Evolutionary conservation across 2,888 invertebrate genomes (phyloP).

Genomic region (Lacanobia wlatinum): DNA sequence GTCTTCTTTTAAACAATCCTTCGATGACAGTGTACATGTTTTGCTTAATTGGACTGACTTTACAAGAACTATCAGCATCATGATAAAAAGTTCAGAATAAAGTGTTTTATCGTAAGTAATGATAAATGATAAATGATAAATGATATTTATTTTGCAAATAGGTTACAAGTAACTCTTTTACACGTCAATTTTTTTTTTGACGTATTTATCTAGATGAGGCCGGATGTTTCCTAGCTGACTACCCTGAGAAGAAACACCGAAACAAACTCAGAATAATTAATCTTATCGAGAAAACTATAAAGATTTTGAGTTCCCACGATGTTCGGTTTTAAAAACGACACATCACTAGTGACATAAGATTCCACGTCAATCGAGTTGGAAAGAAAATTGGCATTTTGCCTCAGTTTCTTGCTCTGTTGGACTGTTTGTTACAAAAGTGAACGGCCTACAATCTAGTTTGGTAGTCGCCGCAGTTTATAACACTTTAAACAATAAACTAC

Average conservation of each 20-base stretch:
- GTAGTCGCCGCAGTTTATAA: conserved; percentile 74
- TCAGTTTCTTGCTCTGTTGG: conserved; percentile 79
- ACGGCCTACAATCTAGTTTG: conserved; percentile 80
- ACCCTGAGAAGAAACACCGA: no score
- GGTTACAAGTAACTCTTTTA: no score
- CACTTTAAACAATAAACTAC: conserved; percentile 69
- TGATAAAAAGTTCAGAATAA: background rate
- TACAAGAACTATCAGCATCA: background rate
- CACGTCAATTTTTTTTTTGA: no score
- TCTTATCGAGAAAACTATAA: background rate
- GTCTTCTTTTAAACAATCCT: no score
- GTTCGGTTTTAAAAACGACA: conserved; percentile 56
- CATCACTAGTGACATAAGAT: conserved; percentile 85
- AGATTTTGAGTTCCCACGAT: conserved; percentile 3
- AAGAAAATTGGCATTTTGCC: conserved; percentile 87
- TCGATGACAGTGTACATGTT: background rate
- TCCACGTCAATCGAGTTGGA: conserved; percentile 91
- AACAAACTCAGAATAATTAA: no score
- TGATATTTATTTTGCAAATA: no score
- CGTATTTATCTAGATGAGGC: no score
- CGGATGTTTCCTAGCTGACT: no score
- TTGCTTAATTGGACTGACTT: background rate
- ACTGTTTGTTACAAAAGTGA: conserved; percentile 84
- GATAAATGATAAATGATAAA: no score
- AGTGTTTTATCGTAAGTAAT: no score